Base-by-base conservation (phyloP, 2,113 vertebrate genomes). In the Falcunculus frontatus region DNA sequence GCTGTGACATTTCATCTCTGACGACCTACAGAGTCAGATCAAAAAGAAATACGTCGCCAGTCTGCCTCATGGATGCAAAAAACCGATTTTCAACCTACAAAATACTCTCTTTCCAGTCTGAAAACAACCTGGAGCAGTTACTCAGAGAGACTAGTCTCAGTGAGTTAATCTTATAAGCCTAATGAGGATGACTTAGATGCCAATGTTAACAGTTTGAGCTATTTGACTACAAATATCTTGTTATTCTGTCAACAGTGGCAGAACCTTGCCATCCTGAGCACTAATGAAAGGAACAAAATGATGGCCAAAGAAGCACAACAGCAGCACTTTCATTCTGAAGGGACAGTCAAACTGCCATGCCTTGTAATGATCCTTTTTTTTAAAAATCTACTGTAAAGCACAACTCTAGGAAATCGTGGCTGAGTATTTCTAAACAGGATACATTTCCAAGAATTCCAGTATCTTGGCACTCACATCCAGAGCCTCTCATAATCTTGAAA, bases 381-480 rank as follows among this genome's bases (percentile, higher is more conserved):
- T 7, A 7, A 17, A 17, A 55, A 62, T 12, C 25, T 32, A 44
- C 17, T 50, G 70, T 87, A 50, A 91, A 94, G 87, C 85, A 85
- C 75, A 90, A 82, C 94, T 91, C 72, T 21, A 77, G 75, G 90
- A 96, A 96, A 90, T 67, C 55, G 20, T 21, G 41, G 75, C 70
- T 46, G 57, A 73, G 75, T 14, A 84, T 59, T 93, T 94, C 70
- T 86, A 88, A 91, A 90, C 63, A 70, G 77, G 75, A 90, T 23
- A 59, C 33, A 70, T 41, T 86, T 96, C 85, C 82, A 93, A 90
- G 78, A 96, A 76, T 74, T 85, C 33, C 87, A 90, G 55, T 50
- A 80, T 37, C 44, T 52, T 85, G 76, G 87, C 50, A 46, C 35
- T 90, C 72, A n/a, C 50, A 62, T 59, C 52, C 6, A 2, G 76